These are phyloP conservation scores for Halichondria panicea DNA, from an alignment of 37 sponge, comb jelly and placozoan species.

Conservation along the genomic window DNA sequence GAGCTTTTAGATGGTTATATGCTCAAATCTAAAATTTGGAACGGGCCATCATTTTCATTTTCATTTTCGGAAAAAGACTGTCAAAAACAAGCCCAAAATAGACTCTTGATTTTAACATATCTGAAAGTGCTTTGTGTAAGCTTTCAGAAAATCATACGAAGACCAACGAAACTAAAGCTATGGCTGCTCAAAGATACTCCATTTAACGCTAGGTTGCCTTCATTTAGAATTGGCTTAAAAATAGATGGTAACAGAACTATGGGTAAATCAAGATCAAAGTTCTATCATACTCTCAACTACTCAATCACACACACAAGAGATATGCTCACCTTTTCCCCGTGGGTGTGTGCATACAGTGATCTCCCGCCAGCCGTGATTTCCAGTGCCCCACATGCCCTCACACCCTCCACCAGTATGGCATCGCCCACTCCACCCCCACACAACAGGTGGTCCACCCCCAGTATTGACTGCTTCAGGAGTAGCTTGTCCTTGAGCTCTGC, in stretches of 20 bases:
- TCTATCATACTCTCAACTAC: background rate
- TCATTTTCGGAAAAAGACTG: too few species aligned
- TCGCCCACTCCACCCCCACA: slow-evolving; percentile 3
- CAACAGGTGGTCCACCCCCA: slow-evolving; percentile 3
- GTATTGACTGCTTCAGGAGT: slow-evolving; percentile 11
- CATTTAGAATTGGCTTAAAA: too few species aligned
- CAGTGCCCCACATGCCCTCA: slow-evolving; percentile 14
- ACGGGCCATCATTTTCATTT: too few species aligned
- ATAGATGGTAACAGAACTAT: background rate
- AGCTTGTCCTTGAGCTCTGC: slow-evolving; percentile 46
- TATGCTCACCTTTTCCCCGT: slow-evolving; percentile 2
- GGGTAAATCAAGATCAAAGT: background rate
- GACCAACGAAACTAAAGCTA: too few species aligned
- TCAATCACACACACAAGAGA: background rate
- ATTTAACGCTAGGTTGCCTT: too few species aligned
- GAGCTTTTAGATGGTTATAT: too few species aligned
- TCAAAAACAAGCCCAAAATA: too few species aligned
- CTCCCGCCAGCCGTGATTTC: slow-evolving; percentile 17
- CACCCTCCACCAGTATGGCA: slow-evolving; percentile 6
- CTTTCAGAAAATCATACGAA: too few species aligned
- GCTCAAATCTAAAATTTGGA: too few species aligned
- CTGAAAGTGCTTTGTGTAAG: too few species aligned
- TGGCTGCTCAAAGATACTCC: too few species aligned
- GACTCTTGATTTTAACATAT: too few species aligned
- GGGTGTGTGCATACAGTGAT: slow-evolving; percentile 27